Base-by-base conservation (phyloP, 2,113 vertebrate genomes). In the Rhea pennata region DNA sequence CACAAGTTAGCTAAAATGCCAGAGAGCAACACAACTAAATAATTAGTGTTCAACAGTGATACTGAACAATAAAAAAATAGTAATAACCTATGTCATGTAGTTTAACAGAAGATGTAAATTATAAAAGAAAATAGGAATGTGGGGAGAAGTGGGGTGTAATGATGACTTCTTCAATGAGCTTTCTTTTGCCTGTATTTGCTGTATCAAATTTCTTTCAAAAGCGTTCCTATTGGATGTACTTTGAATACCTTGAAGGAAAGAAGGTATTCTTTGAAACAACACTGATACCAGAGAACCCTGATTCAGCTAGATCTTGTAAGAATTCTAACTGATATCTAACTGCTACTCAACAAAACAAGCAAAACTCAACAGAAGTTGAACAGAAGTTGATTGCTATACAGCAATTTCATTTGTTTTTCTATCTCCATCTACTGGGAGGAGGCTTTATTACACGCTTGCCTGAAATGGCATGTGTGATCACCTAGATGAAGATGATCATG, bases 381-480 rank as follows among this genome's bases (percentile, higher is more conserved):
- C 71, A 23, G 39, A 33, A 48, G 22, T 21, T 26, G 50, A 23
- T 40, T 22, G 44, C 61, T n/a, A 1, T 46, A 23, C 40, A 20
- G 54, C 22, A 39, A 21, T 40, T 85, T 95, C 46, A 0, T 69
- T 96, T 91, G 92, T 79, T 90, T 94, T 82, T 74, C 75, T 94
- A 95, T 62, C 96, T 75, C 93, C 93, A 95, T 75, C 93, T 96
- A 56, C 93, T 95, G 84, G 64, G 31, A 70, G 72, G 89, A 96
- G 84, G 91, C 87, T 88, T n/a, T 53, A 61, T 86, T 93, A 71
- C 91, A 95, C 44, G 10, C 5, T 33, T 72, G 23, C 46, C 48
- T 85, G 53, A 42, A 7, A 9, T 13, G 42, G 2, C 4, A 3
- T 16, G 3, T 12, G 21, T 3, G 22, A 1, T 23, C 42, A 10